Percentiles rank a stretch among this genome's conserved stretches.
phyloP scores from a whole-genome alignment of 2,888 invertebrate genomes.

The Cheiracanthium punctorium region DNA sequence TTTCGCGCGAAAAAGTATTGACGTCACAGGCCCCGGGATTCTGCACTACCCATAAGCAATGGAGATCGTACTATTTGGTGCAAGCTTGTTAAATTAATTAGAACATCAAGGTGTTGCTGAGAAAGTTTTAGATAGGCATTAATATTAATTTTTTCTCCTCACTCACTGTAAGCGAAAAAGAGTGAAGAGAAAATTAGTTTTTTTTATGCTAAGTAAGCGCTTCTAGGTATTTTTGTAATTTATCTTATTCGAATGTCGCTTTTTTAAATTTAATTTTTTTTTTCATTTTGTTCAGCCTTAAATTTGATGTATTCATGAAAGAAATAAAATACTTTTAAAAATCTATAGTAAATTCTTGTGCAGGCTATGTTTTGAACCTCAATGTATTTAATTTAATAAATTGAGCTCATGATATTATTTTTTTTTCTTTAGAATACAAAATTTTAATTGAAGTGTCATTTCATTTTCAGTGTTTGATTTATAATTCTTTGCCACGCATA shows the following conservation, averaged over 20 bases:
- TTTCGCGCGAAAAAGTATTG: slow-evolving; percentile 63
- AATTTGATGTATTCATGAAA: no score
- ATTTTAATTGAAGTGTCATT: no score
- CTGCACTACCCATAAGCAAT: slow-evolving; percentile 2
- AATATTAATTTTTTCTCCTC: neutral
- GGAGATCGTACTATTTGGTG: neutral
- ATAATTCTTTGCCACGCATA: no score
- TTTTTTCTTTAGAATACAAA: no score
- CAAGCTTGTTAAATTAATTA: slow-evolving; percentile 20
- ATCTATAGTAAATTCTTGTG: no score
- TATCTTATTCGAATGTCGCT: neutral
- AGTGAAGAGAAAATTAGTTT: neutral
- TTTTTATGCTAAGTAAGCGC: neutral
- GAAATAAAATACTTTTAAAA: no score
- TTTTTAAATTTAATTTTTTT: neutral
- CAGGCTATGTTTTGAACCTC: no score
- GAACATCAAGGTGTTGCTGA: neutral
- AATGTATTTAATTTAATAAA: no score
- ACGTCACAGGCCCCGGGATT: slow-evolving; percentile 40
- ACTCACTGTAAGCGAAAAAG: neutral
- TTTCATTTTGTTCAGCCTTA: neutral
- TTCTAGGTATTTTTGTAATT: neutral
- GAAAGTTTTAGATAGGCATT: neutral
- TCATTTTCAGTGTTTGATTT: no score
- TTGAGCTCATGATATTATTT: no score